These are phyloP conservation scores for Drosophila nr. fundita DNA, from an alignment of 2,888 invertebrate species.

Conservation along the genomic window DNA sequence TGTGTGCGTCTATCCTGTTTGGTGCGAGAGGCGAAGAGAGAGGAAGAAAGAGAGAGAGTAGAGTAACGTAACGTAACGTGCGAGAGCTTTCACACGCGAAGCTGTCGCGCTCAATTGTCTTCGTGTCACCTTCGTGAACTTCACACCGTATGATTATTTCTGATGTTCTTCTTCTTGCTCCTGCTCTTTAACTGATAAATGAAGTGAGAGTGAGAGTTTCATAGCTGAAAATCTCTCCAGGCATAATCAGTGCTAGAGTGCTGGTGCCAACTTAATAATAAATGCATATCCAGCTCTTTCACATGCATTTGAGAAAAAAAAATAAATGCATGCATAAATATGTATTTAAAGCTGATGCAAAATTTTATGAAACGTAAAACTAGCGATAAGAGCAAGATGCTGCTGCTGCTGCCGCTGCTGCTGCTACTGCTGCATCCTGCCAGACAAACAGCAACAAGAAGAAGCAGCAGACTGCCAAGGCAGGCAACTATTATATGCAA, in stretches of 20 bases:
- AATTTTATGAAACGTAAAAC: slow-evolving; percentile 84
- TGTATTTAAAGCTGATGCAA: slow-evolving; percentile 56
- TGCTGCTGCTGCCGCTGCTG: slow-evolving; percentile 26
- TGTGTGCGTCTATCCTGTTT: slow-evolving; percentile 56
- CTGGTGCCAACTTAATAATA: slow-evolving; percentile 32
- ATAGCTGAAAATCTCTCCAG: background rate
- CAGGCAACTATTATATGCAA: slow-evolving; percentile 70
- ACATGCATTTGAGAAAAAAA: slow-evolving; percentile 7
- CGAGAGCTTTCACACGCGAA: slow-evolving; percentile 45
- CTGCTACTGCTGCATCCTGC: slow-evolving; percentile 46
- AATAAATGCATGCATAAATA: slow-evolving; percentile 51
- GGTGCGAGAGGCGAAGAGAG: slow-evolving; percentile 22
- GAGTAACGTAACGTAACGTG: slow-evolving; percentile 2
- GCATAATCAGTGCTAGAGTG: slow-evolving; percentile 20
- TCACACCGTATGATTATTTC: slow-evolving; percentile 24
- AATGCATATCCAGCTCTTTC: slow-evolving; percentile 14
- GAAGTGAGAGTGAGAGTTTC: slow-evolving; percentile 18
- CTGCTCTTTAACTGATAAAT: slow-evolving; percentile 55
- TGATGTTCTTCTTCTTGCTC: slow-evolving; percentile 3
- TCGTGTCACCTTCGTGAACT: slow-evolving; percentile 40
- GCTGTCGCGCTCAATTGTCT: slow-evolving; percentile 49
- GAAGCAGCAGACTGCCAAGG: slow-evolving; percentile 33
- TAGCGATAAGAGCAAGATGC: slow-evolving; percentile 70
- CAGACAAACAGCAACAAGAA: slow-evolving; percentile 31
- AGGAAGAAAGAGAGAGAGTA: slow-evolving; percentile 12